Conservation (phyloP, 2,797 vertebrate species). For the Chaunax sp. region DNA sequence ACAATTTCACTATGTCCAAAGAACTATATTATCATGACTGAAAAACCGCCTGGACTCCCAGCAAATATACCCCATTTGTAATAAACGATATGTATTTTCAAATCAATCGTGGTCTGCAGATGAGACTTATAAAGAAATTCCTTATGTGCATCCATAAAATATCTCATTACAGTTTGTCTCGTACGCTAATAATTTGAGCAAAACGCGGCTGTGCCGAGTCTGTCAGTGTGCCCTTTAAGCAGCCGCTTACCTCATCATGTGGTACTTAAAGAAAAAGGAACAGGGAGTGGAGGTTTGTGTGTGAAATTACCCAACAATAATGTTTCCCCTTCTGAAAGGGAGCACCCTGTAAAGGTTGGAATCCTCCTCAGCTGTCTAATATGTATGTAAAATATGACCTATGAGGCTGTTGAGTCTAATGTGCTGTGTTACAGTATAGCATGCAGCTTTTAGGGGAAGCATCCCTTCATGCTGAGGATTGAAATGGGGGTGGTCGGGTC, state of each 20-base stretch:
- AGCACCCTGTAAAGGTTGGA: conserved; percentile 79
- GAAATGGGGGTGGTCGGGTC: conserved; percentile 67
- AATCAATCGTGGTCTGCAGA: conserved; percentile 18
- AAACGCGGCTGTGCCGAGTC: conserved; percentile 39
- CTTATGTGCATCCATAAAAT: conserved; percentile 11
- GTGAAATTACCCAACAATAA: conserved; percentile 74
- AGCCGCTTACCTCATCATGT: conserved; percentile 63
- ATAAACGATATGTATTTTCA: neutral
- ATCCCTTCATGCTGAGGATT: conserved; percentile 67
- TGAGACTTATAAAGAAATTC: conserved; percentile 7
- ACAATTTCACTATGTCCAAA: too few relatives aligned
- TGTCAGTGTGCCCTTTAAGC: conserved; percentile 59
- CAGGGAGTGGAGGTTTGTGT: conserved; percentile 52
- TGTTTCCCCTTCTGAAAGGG: conserved; percentile 64
- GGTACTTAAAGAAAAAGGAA: conserved; percentile 64
- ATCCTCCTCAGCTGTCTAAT: conserved; percentile 76
- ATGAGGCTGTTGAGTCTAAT: conserved; percentile 76
- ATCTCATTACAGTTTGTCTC: conserved; percentile 44
- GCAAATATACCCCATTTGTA: too few relatives aligned
- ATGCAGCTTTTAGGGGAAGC: conserved; percentile 66
- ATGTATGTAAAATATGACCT: conserved; percentile 84
- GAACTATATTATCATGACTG: too few relatives aligned
- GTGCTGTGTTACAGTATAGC: conserved; percentile 74
- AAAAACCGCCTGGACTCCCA: too few relatives aligned
- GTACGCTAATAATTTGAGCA: conserved; percentile 22